Evolutionary conservation across 2,797 vertebrate genomes (phyloP).

Genomic region (Molossus molossus): DNA sequence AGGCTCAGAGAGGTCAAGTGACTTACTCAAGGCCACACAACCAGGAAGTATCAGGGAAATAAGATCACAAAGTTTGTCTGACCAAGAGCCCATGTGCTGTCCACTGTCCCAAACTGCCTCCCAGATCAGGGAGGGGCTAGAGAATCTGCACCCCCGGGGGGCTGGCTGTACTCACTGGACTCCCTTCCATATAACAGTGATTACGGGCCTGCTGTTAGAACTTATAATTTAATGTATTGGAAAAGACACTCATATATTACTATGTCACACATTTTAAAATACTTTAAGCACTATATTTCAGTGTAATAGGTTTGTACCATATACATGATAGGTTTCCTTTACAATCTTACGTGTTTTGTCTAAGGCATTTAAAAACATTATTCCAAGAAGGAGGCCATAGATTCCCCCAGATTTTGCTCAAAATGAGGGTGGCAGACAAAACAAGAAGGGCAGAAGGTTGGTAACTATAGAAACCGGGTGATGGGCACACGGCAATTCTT

Average conservation of each 20-base stretch:
- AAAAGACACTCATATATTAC: not conserved
- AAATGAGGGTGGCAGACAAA: not conserved
- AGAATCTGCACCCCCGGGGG: too few relatives aligned
- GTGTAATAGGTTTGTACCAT: not conserved
- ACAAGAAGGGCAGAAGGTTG: not conserved
- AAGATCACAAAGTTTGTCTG: not conserved
- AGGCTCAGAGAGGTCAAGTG: not conserved
- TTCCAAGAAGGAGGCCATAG: not conserved
- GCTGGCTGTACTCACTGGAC: not conserved
- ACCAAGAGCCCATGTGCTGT: not conserved
- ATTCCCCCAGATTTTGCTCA: not conserved
- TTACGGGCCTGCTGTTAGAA: not conserved
- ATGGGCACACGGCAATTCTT: not conserved
- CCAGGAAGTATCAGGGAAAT: not conserved
- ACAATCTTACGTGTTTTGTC: not conserved
- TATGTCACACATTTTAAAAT: not conserved
- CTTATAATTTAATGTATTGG: not conserved
- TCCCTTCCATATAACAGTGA: not conserved
- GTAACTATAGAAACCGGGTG: accelerated
- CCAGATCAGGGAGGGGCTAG: not conserved
- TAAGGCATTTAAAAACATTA: not conserved
- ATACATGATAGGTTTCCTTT: not conserved
- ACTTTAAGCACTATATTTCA: not conserved
- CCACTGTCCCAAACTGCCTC: not conserved
- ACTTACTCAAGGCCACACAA: not conserved